Conservation (phyloP, 2,888 invertebrate genomes). For the Rhingia rostrata region DNA sequence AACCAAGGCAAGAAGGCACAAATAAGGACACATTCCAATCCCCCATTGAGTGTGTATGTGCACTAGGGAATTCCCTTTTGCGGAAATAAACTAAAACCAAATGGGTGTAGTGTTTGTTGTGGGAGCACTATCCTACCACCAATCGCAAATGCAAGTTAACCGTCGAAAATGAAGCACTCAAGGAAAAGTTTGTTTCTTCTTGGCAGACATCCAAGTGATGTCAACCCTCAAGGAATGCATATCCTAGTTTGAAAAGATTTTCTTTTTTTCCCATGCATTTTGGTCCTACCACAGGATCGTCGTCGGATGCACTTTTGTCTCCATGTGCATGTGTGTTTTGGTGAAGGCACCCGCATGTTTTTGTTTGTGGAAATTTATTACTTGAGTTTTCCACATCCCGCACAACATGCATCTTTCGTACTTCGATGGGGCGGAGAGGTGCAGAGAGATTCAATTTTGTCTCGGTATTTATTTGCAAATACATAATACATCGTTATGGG, state of each 20-base stretch:
- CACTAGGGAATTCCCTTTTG: conserved; percentile 15
- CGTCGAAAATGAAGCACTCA: conserved; percentile 70
- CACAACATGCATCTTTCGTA: conserved; percentile 29
- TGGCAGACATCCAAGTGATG: conserved; percentile 71
- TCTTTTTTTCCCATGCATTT: conserved; percentile 31
- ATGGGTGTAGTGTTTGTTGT: background rate
- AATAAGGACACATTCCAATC: conserved; percentile 56
- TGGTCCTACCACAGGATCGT: conserved; percentile 43
- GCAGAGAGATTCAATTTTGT: conserved; percentile 40
- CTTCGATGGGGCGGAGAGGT: conserved; percentile 1
- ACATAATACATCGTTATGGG: conserved; percentile 23
- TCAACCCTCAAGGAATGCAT: conserved; percentile 68
- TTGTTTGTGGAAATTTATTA: conserved; percentile 58
- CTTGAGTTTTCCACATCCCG: conserved; percentile 29
- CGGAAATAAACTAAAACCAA: conserved; percentile 36
- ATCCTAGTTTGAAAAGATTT: conserved; percentile 55
- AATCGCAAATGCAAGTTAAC: conserved; percentile 67
- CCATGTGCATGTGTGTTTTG: conserved; percentile 10
- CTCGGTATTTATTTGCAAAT: conserved; percentile 22
- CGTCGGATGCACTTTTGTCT: conserved; percentile 8
- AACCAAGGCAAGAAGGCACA: conserved; percentile 46
- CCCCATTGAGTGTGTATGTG: conserved; percentile 32
- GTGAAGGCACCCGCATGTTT: conserved; percentile 42
- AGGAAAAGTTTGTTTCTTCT: conserved; percentile 61
- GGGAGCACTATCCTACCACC: conserved; percentile 7